A percentile compares a stretch with the other conserved stretches of the same genome.
Conservation (phyloP, 1,140 invertebrate genomes). For the Hycleus phaleratus region DNA sequence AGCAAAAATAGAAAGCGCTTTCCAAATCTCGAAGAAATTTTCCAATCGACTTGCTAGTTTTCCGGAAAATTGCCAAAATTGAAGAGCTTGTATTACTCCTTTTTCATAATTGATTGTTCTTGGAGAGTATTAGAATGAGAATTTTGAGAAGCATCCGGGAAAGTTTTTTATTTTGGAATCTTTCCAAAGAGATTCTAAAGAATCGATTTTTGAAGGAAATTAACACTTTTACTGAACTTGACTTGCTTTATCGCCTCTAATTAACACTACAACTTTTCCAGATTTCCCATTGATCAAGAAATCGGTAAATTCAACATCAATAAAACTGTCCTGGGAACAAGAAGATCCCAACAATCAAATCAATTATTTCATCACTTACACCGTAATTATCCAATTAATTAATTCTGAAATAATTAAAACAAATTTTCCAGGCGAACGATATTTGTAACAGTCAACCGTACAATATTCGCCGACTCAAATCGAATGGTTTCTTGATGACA, state of each 20-base stretch:
- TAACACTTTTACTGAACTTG: too few relatives aligned
- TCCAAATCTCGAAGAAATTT: too few relatives aligned
- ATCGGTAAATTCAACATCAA: conserved; percentile 17
- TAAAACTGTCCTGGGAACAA: conserved; percentile 22
- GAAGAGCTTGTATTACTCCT: too few relatives aligned
- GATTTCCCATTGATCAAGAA: conserved; percentile 22
- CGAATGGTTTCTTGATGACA: conserved; percentile 27
- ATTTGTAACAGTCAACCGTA: conserved; percentile 15
- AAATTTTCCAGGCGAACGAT: conserved; percentile 24
- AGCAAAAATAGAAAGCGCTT: too few relatives aligned
- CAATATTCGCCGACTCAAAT: conserved; percentile 18
- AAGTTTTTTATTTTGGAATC: too few relatives aligned
- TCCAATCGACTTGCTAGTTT: too few relatives aligned
- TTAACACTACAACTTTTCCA: conserved; percentile 8
- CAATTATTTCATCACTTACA: conserved; percentile 29
- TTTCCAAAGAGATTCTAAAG: too few relatives aligned
- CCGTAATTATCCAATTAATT: conserved; percentile 8
- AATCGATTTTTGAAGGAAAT: too few relatives aligned
- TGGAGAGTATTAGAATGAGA: too few relatives aligned
- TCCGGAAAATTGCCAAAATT: too few relatives aligned
- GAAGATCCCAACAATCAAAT: conserved; percentile 24
- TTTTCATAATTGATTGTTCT: too few relatives aligned
- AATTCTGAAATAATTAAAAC: neutral
- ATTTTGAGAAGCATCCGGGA: too few relatives aligned
- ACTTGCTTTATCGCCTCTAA: neutral